Percentiles rank a stretch among this genome's conserved stretches.
These are phyloP conservation scores for Chlamydotis undulata DNA, from an alignment of 2,113 vertebrate species.

Conservation along the genomic window DNA sequence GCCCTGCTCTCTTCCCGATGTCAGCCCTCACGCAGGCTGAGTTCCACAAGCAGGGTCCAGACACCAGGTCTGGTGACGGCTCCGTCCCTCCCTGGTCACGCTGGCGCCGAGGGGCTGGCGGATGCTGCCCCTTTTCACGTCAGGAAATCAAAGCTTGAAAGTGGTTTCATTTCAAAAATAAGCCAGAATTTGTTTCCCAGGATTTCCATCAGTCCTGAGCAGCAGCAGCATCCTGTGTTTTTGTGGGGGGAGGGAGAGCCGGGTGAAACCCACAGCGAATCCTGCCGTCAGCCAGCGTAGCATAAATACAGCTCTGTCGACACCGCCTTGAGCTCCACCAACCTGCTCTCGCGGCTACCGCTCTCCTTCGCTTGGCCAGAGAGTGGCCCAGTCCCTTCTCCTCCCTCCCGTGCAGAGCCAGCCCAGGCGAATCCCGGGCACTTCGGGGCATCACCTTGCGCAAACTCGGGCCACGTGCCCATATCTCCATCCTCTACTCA, in stretches of 20 bases:
- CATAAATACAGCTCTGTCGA: constrained; percentile 1
- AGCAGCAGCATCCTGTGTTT: background rate
- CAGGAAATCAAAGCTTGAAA: background rate
- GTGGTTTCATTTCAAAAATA: background rate
- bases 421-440: fast-evolving
- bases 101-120: fast-evolving
- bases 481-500: fast-evolving
- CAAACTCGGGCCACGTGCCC: fast-evolving
- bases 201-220: background rate
- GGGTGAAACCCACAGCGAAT: constrained; percentile 21
- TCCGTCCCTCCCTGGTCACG: background rate
- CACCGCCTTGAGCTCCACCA: background rate
- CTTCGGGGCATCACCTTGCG: background rate
- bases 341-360: background rate
- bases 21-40: background rate
- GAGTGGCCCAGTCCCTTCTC: background rate
- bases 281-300: fast-evolving
- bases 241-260: constrained; percentile 29
- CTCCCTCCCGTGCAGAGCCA: fast-evolving
- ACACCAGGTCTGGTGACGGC: fast-evolving
- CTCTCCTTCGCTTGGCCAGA: background rate
- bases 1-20: background rate
- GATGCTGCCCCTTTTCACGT: background rate
- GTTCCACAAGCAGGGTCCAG: background rate
- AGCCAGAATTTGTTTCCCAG: constrained; percentile 7